phyloP scores from a whole-genome alignment of 2,113 vertebrate genomes.

The Rhineura floridana region DNA sequence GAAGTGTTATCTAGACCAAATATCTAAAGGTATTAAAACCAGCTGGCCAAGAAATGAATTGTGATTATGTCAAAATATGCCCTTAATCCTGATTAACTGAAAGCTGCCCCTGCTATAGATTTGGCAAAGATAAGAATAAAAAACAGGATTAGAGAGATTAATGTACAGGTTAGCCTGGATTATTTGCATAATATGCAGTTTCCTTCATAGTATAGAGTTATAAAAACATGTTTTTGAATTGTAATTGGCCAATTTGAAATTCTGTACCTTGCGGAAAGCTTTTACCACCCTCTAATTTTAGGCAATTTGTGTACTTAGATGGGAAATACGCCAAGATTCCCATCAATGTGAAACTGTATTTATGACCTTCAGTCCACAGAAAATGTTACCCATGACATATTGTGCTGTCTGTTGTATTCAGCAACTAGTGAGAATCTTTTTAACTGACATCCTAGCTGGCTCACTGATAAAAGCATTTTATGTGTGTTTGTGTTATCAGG shows the following conservation, averaged over 20 bases:
- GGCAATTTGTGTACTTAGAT: neutral
- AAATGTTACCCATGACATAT: neutral
- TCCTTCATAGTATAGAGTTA: neutral
- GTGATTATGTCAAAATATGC: constrained; percentile 23
- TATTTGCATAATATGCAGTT: constrained; percentile 6
- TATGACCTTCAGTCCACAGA: neutral
- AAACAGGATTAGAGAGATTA: constrained; percentile 3
- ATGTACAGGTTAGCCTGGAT: neutral
- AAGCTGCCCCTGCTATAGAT: neutral
- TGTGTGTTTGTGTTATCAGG: neutral
- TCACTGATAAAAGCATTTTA: neutral
- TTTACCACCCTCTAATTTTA: neutral
- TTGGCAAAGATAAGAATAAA: constrained; percentile 14
- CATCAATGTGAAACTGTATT: neutral
- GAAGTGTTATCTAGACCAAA: constrained; percentile 20
- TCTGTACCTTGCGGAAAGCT: neutral
- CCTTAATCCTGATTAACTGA: constrained; percentile 8
- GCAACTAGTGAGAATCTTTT: neutral
- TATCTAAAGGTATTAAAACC: constrained; percentile 15
- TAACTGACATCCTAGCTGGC: neutral
- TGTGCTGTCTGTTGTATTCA: neutral
- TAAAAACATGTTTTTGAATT: neutral
- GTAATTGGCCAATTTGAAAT: neutral
- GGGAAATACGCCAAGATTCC: neutral
- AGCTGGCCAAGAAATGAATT: constrained; percentile 21